phyloP scores from a whole-genome alignment of 2,888 invertebrate species.

The Chydorus sphaericus region DNA sequence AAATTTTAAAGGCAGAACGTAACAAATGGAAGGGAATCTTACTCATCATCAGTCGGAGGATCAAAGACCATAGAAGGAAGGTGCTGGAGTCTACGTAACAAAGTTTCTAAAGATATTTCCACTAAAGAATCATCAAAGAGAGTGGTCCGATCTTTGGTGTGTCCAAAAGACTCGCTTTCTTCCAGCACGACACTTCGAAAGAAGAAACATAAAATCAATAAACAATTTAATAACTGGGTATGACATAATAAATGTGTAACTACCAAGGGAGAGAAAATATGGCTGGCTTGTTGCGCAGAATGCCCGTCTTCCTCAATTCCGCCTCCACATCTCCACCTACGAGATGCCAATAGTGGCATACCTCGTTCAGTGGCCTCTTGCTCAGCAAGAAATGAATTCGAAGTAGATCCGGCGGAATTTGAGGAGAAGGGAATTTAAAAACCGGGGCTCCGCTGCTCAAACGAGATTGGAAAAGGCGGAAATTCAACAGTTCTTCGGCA shows the following conservation, averaged over 20 bases:
- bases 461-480: conserved; percentile 33
- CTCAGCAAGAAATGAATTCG: conserved; percentile 25
- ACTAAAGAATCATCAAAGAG: conserved; percentile 56
- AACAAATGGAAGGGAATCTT: conserved; percentile 17
- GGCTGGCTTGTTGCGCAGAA: conserved; percentile 65
- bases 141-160: conserved; percentile 55
- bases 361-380: conserved; percentile 50
- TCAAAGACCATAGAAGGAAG: conserved; percentile 64
- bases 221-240: conserved; percentile 2
- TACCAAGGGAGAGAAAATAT: conserved; percentile 33
- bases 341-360: conserved; percentile 89
- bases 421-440: not conserved
- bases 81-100: conserved; percentile 57
- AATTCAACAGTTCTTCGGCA: conserved; percentile 42
- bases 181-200: conserved; percentile 57
- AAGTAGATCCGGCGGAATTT: conserved; percentile 20
- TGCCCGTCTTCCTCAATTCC: conserved; percentile 76
- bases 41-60: conserved; percentile 52
- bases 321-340: conserved; percentile 87
- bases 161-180: conserved; percentile 69
- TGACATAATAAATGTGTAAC: not conserved
- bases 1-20: not conserved
- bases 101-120: conserved; percentile 48
- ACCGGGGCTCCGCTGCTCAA: not conserved
- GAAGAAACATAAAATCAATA: conserved; percentile 13